Evolutionary conservation across 2,888 invertebrate species (phyloP).

Genomic region (Seira musarum): DNA sequence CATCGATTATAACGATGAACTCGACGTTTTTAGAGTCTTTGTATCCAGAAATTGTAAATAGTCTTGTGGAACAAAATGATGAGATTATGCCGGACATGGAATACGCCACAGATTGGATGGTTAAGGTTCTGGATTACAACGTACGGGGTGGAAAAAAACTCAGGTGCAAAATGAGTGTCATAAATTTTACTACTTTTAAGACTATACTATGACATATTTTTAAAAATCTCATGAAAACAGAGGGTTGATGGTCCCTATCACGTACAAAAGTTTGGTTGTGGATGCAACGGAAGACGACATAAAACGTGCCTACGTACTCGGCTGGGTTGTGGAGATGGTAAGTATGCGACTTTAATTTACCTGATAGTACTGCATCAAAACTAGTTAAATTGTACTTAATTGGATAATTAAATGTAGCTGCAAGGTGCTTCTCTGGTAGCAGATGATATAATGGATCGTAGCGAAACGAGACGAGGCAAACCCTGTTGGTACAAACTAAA

Average conservation of each 20-base stretch:
- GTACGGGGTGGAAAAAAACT: constrained; percentile 92
- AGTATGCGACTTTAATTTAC: constrained; percentile 70
- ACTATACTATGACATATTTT: not conserved
- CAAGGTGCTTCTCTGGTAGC: constrained; percentile 89
- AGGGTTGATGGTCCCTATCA: not conserved
- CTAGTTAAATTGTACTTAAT: constrained; percentile 2
- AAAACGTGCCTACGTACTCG: constrained; percentile 85
- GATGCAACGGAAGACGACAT: constrained; percentile 78
- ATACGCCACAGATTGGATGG: not conserved
- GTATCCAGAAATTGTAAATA: too few relatives aligned
- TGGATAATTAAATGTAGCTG: constrained; percentile 76
- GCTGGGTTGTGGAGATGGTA: constrained; percentile 97
- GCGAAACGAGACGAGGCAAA: constrained; percentile 86
- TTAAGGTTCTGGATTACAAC: constrained; percentile 82
- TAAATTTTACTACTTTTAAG: not conserved
- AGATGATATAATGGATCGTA: constrained; percentile 93
- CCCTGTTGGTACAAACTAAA: constrained; percentile 84
- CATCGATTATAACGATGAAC: too few relatives aligned
- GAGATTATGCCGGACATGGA: too few relatives aligned
- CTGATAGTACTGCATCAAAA: not conserved
- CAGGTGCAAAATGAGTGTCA: constrained; percentile 72
- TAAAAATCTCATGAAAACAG: not conserved
- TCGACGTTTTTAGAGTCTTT: too few relatives aligned
- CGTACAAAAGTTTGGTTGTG: not conserved
- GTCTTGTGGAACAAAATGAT: too few relatives aligned